phyloP scores from a whole-genome alignment of 2,797 vertebrate genomes.

The Acanthurus tractus region DNA sequence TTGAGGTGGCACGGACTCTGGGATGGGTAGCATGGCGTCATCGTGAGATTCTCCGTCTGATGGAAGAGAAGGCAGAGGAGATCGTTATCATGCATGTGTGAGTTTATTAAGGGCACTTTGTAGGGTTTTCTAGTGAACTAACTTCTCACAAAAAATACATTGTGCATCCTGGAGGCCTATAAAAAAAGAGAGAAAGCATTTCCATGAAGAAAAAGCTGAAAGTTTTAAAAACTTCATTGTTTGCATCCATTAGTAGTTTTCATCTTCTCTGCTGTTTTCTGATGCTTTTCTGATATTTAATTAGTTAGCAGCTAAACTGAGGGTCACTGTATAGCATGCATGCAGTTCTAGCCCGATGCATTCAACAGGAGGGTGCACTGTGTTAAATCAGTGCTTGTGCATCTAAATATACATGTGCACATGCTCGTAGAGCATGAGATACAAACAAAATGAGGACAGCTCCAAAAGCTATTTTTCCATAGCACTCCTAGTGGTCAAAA shows the following conservation, averaged over 20 bases:
- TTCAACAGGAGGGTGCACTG: not conserved
- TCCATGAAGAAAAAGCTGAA: not conserved
- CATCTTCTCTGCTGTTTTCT: not conserved
- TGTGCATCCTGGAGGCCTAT: not conserved
- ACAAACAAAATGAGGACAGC: too few species aligned
- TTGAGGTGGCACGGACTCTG: slow-evolving; percentile 69
- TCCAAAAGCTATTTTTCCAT: not conserved
- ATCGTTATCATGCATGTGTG: not conserved
- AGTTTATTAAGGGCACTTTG: not conserved
- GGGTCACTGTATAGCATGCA: not conserved
- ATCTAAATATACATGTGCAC: too few species aligned
- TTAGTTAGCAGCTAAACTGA: not conserved
- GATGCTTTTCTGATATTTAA: not conserved
- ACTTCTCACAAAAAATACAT: slow-evolving; percentile 9
- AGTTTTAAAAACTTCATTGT: not conserved
- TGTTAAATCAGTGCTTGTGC: not conserved
- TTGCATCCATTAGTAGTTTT: not conserved
- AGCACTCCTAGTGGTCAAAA: slow-evolving; percentile 1
- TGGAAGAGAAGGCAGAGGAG: slow-evolving; percentile 17
- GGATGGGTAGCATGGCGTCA: slow-evolving; percentile 44
- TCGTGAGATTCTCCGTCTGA: slow-evolving; percentile 51
- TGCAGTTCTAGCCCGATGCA: not conserved
- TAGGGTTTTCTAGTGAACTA: not conserved
- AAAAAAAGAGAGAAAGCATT: not conserved
- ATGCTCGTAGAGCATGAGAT: too few species aligned